Conservation (phyloP, 2,113 vertebrate genomes). For the Tachycineta bicolor region DNA sequence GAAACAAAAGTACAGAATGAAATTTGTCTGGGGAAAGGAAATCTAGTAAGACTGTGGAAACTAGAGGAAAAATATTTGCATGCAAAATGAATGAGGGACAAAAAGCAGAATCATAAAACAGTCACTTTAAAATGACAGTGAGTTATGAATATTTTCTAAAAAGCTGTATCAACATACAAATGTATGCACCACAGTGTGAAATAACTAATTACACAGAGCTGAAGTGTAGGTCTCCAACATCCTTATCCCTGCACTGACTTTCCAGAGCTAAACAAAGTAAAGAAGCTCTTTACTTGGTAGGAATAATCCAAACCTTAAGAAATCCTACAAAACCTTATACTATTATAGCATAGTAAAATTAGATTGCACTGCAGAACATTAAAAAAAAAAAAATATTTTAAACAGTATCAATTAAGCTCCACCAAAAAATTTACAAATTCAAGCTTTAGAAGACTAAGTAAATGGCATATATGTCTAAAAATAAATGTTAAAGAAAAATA, state of each 20-base stretch:
- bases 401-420: not conserved
- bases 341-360: not conserved
- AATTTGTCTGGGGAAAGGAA: not conserved
- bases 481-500: not conserved
- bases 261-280: not conserved
- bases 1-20: not conserved
- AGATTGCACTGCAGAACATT: not conserved
- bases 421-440: not conserved
- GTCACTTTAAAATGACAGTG: not conserved
- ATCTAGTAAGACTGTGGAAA: not conserved
- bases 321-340: not conserved
- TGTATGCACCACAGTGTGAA: not conserved
- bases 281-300: not conserved
- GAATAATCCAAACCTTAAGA: not conserved
- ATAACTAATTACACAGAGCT: not conserved
- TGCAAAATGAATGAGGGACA: not conserved
- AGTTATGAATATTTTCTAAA: not conserved
- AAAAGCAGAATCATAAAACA: not conserved
- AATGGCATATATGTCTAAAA: not conserved
- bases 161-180: not conserved
- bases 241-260: not conserved
- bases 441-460: not conserved
- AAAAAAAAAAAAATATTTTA: not conserved
- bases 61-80: not conserved
- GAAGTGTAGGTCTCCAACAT: not conserved